These are phyloP conservation scores for Acestrorhynchus altus DNA, from an alignment of 2,797 vertebrate genomes.

Conservation along the genomic window DNA sequence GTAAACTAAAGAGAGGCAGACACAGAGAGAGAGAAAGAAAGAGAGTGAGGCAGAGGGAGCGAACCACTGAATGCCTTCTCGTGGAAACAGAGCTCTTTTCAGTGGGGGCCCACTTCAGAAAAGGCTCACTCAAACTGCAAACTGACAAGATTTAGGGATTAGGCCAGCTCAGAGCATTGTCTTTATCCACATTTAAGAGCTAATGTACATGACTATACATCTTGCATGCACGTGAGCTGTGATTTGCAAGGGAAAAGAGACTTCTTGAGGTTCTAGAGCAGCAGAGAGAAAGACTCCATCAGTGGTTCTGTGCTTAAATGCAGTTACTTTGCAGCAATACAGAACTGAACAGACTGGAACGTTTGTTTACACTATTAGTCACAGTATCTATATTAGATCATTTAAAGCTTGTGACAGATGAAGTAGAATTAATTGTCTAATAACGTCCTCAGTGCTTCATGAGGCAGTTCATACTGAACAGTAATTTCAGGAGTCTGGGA, in stretches of 20 bases:
- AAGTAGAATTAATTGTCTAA: too few species aligned
- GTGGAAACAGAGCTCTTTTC: constrained; percentile 79
- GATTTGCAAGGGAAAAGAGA: constrained; percentile 26
- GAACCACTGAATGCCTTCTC: constrained; percentile 70
- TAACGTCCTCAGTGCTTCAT: too few species aligned
- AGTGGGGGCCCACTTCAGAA: constrained; percentile 66
- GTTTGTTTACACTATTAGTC: background rate
- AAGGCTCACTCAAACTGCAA: constrained; percentile 68
- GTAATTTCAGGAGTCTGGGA: background rate
- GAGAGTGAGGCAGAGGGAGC: constrained; percentile 50
- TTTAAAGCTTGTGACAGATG: background rate
- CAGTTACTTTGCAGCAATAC: background rate
- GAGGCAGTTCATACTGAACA: background rate
- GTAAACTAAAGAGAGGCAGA: constrained; percentile 68
- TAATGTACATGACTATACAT: constrained; percentile 60
- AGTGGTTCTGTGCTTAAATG: background rate
- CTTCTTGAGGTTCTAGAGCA: background rate
- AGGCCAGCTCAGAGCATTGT: constrained; percentile 68
- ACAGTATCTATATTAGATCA: background rate
- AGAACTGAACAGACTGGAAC: background rate
- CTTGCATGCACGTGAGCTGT: constrained; percentile 57
- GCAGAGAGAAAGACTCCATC: background rate
- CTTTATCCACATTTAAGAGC: constrained; percentile 57
- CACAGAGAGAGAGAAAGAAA: constrained; percentile 19
- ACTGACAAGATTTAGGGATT: constrained; percentile 76